Evolutionary conservation across 2,888 invertebrate genomes (phyloP), one percentile per base, ranked within the genome.

Genomic region (Napeogenes sylphis): DNA sequence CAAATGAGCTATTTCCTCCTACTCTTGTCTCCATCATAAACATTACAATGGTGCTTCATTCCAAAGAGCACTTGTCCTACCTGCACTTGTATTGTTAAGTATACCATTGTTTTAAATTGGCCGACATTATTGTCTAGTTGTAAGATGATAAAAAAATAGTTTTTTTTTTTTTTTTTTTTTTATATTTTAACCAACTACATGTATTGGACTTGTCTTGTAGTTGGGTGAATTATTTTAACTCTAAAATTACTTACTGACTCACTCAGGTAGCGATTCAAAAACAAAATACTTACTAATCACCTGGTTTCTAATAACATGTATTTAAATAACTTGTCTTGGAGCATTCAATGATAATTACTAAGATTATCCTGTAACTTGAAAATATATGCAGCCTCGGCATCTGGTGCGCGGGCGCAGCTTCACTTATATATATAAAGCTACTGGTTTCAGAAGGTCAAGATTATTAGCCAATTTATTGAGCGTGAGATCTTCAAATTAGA

Each of bases 361-460:
- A 59, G 63, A 67, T 67, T 65, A 67, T 63, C 63, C 61, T 65
- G 59, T 67, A 67, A 64, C 61, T 47, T 64, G 56, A 58, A 55
- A 59, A 61, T 56, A 45, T 61, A 54, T 58, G 61, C 61, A 55
- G 55, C 32, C 14, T 42, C 80, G 79, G 78, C 87, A 86, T 86
- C 83, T 86, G 86, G 85, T 77, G 70, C 73, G 76, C 84, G 75
- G 70, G 66, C 64, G 78, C 79, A 83, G 79, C 80, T 62, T 64
- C 61, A 57, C 65, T 54, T n/a, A n/a, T n/a, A 21, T 59, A 61
- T 80, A 81, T 80, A 80, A 82, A 74, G 85, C 86, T 86, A 85
- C 87, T 81, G 87, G 78, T 82, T 80, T 76, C 79, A 79, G 77
- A 81, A 80, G 78, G 78, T 75, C 76, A 56, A 46, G 46, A 63